Evolutionary conservation across 2,888 invertebrate species (phyloP).

Genomic region (Troides helena): DNA sequence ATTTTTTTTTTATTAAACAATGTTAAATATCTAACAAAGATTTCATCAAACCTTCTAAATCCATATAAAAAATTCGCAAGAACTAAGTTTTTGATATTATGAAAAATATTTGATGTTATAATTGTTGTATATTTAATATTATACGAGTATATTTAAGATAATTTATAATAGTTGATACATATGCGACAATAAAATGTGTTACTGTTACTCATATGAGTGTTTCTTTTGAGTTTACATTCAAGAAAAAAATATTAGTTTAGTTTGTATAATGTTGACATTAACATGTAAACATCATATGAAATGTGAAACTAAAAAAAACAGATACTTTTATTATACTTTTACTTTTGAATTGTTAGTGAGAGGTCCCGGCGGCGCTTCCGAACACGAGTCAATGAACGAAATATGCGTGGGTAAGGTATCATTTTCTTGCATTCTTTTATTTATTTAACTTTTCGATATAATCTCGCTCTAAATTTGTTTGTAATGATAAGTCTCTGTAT

Average conservation of each 20-base stretch:
- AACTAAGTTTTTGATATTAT: too few species aligned
- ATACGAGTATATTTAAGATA: background rate
- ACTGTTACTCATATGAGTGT: background rate
- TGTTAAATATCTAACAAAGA: too few species aligned
- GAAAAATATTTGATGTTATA: background rate
- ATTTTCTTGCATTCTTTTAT: slow-evolving; percentile 27
- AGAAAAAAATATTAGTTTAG: too few species aligned
- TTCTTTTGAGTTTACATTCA: too few species aligned
- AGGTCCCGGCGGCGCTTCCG: background rate
- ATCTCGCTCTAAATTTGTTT: slow-evolving; percentile 40
- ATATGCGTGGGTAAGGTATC: slow-evolving; percentile 1
- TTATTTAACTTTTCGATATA: slow-evolving; percentile 33
- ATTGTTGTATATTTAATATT: background rate
- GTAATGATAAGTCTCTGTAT: slow-evolving; percentile 41
- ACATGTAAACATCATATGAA: background rate
- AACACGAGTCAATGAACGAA: slow-evolving; percentile 1
- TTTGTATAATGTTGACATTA: too few species aligned
- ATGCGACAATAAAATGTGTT: background rate
- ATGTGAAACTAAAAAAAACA: background rate
- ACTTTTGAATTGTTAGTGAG: background rate
- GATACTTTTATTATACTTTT: background rate
- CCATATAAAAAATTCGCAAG: too few species aligned
- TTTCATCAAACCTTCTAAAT: too few species aligned
- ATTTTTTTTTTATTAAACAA: background rate
- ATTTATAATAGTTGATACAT: background rate